Conservation (phyloP, 2,888 invertebrate species). For the Ennomos erosarius region DNA sequence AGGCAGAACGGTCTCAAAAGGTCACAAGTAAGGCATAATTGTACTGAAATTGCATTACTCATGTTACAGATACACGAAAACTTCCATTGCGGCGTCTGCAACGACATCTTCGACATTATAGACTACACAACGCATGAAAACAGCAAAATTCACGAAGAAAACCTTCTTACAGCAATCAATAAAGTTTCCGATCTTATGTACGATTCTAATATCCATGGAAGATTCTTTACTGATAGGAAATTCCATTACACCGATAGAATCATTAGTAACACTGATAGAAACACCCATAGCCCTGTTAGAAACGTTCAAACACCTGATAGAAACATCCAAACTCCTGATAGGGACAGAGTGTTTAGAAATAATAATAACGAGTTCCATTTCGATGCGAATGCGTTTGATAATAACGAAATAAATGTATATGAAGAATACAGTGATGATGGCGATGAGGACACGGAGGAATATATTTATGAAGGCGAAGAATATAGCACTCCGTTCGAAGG, state of each 20-base stretch:
- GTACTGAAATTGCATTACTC: too few relatives aligned
- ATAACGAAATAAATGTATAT: constrained; percentile 18
- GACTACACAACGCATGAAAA: constrained; percentile 25
- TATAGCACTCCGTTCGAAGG: constrained; percentile 34
- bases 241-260: neutral
- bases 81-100: constrained; percentile 55
- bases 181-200: constrained; percentile 30
- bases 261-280: neutral
- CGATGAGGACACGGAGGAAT: constrained; percentile 10
- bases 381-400: constrained; percentile 9
- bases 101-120: constrained; percentile 16
- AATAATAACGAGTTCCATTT: constrained; percentile 13
- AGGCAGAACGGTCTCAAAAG: too few relatives aligned
- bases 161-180: constrained; percentile 28
- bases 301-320: neutral
- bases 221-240: neutral
- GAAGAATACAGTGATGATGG: constrained; percentile 13
- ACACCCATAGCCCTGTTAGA: neutral
- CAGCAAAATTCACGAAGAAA: constrained; percentile 28
- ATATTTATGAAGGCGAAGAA: constrained; percentile 20
- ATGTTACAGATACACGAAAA: constrained; percentile 42
- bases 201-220: constrained; percentile 8
- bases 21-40: too few relatives aligned
- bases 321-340: neutral
- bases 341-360: neutral